Percentiles rank a stretch among this genome's conserved stretches.
phyloP scores from a whole-genome alignment of 2,797 vertebrate species.

The Pelobates cultripes region DNA sequence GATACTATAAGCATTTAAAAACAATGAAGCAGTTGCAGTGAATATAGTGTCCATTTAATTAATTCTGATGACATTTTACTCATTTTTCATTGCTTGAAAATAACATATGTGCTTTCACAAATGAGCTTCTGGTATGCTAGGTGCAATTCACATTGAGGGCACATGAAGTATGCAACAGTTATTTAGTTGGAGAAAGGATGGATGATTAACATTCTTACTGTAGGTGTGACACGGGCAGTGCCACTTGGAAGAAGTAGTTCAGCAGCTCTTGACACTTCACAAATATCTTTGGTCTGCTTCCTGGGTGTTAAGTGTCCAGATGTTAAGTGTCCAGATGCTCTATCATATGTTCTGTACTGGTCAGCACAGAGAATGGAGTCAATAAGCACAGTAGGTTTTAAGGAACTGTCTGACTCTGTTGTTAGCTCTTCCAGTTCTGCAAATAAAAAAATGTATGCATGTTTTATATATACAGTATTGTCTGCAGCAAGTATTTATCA shows the following conservation, averaged over 20 bases:
- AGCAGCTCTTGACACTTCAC: slow-evolving; percentile 87
- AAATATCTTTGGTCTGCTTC: slow-evolving; percentile 84
- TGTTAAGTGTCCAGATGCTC: slow-evolving; percentile 70
- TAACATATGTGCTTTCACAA: no score
- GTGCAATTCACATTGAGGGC: neutral
- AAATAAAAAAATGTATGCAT: slow-evolving; percentile 12
- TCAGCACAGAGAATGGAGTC: slow-evolving; percentile 89
- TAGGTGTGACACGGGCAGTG: slow-evolving; percentile 77
- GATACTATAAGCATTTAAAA: no score
- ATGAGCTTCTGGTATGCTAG: neutral
- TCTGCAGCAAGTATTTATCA: no score
- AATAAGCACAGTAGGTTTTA: slow-evolving; percentile 82
- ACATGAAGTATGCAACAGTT: neutral
- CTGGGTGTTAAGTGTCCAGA: slow-evolving; percentile 68
- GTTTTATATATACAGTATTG: no score
- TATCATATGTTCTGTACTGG: slow-evolving; percentile 71
- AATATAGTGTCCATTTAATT: no score
- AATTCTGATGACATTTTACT: no score
- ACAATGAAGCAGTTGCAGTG: no score
- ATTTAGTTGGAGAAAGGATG: neutral
- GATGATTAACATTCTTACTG: slow-evolving; percentile 59
- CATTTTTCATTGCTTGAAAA: no score
- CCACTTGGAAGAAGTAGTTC: slow-evolving; percentile 89
- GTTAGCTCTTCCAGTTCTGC: slow-evolving; percentile 73
- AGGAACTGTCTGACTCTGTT: slow-evolving; percentile 57